Percentiles rank a stretch among this genome's conserved stretches.
These are phyloP conservation scores for Diphyllodes magnificus DNA, from an alignment of 2,113 vertebrate species.

Conservation along the genomic window DNA sequence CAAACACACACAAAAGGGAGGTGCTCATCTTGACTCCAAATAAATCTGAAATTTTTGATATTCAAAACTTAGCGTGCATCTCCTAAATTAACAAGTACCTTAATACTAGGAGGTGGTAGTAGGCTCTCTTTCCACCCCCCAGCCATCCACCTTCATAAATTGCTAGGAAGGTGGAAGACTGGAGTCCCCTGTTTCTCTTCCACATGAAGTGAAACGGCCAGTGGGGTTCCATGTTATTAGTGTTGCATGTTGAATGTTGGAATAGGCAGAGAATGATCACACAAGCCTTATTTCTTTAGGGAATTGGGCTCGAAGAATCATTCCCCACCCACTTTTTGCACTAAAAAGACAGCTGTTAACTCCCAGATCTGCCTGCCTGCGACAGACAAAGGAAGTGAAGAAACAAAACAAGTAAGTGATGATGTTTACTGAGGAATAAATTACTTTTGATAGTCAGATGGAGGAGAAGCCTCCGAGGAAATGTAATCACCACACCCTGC, in stretches of 20 bases:
- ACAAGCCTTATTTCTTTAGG: background rate
- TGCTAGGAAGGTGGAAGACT: background rate
- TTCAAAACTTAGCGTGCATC: background rate
- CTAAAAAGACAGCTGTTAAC: background rate
- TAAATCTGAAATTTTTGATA: background rate
- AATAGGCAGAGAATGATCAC: background rate
- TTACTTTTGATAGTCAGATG: background rate
- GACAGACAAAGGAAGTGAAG: background rate
- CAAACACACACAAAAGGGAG: background rate
- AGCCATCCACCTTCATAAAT: background rate
- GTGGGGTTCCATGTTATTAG: background rate
- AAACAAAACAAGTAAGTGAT: background rate
- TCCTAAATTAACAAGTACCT: background rate
- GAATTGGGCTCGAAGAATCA: background rate
- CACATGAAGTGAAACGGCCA: background rate
- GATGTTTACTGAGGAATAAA: background rate
- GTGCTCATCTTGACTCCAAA: background rate
- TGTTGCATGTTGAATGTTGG: background rate
- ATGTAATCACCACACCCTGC: constrained; percentile 24
- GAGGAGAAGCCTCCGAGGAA: constrained; percentile 14
- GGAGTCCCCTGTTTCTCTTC: background rate
- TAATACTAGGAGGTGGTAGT: background rate
- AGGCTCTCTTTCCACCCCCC: background rate
- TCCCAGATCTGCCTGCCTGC: background rate
- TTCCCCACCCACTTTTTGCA: background rate